Evolutionary conservation across 2,888 invertebrate species (phyloP), one percentile per base, ranked within the genome.

Genomic region (Drosophila longiperda): DNA sequence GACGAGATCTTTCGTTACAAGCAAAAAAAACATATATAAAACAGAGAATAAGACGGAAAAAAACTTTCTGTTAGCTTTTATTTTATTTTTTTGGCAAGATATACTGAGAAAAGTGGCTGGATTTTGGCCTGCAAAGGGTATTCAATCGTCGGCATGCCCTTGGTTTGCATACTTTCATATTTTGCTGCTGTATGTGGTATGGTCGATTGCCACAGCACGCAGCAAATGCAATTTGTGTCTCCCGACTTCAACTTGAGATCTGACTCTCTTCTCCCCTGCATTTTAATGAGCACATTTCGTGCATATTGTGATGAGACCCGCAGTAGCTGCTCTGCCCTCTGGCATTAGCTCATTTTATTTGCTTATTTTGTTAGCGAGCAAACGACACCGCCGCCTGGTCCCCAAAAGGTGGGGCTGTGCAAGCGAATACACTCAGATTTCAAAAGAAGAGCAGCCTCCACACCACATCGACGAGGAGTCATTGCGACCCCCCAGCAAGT

Each of bases 201-300:
- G 80, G 80, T 69, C 72, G 76, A 80, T 81, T 78, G 88, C 83
- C 74, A 75, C 88, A 83, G 83, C 84, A 85, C 88, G 82, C 79
- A 83, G 80, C 87, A 75, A 77, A 73, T 86, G 83, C 83, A 83
- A 82, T 86, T 88, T 82, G 80, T 79, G 85, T 66, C 87, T 83
- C 84, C 6, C 45, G 20, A 58, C 61, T 40, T n/a, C 29, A n/a
- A 52, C 58, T 64, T 29, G 15, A 36, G 59, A 54, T 59, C 55
- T 29, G n/a, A 29, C 29, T 15, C 32, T 20, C 32, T 15, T 20
- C 40, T 42, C 32, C 42, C 42, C 75, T 87, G 89, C 87, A 87
- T 87, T 89, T 87, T 87, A 87, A 87, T 89, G 88, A 87, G 87
- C 90, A 81, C 86, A 87, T 82, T 82, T 89, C 78, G 86, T 85